A percentile compares a stretch with the other conserved stretches of the same genome.
Conservation (phyloP, 2,113 vertebrate genomes). For the Muntiacus reevesi region DNA sequence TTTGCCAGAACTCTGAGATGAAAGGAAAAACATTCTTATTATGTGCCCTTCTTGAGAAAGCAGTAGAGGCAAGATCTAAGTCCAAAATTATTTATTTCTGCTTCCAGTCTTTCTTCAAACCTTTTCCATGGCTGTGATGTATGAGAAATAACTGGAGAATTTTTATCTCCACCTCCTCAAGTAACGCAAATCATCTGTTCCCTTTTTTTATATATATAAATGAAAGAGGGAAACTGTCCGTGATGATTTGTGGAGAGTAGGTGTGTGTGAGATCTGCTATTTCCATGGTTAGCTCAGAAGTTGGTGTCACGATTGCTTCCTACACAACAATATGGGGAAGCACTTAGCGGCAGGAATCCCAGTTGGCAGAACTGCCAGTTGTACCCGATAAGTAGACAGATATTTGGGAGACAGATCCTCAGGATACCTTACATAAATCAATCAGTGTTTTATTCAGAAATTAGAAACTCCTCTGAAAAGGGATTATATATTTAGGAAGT, state of each 20-base stretch:
- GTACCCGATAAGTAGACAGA: slow-evolving; percentile 55
- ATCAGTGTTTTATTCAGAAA: background rate
- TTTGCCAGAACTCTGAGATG: slow-evolving; percentile 25
- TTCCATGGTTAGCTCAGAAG: slow-evolving; percentile 57
- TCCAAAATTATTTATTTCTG: slow-evolving; percentile 60
- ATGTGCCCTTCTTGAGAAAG: background rate
- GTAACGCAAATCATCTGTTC: slow-evolving; percentile 58
- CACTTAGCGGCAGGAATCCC: slow-evolving; percentile 59
- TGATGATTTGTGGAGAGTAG: slow-evolving; percentile 53
- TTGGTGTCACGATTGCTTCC: slow-evolving; percentile 70
- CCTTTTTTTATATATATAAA: slow-evolving; percentile 22
- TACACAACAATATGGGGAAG: slow-evolving; percentile 69
- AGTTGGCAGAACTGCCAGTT: slow-evolving; percentile 45
- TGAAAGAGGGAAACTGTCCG: slow-evolving; percentile 51
- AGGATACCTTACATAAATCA: slow-evolving; percentile 10
- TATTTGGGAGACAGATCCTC: slow-evolving; percentile 48
- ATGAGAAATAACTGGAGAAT: slow-evolving; percentile 66
- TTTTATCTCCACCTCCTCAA: slow-evolving; percentile 73
- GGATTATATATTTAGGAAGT: background rate
- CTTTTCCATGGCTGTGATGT: slow-evolving; percentile 37
- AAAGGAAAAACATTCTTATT: slow-evolving; percentile 19
- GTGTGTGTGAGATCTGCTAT: slow-evolving; percentile 69
- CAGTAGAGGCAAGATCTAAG: background rate
- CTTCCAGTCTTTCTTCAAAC: slow-evolving; percentile 57
- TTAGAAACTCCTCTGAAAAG: background rate